Conservation (phyloP, 2,113 vertebrate genomes). For the Columba livia region DNA sequence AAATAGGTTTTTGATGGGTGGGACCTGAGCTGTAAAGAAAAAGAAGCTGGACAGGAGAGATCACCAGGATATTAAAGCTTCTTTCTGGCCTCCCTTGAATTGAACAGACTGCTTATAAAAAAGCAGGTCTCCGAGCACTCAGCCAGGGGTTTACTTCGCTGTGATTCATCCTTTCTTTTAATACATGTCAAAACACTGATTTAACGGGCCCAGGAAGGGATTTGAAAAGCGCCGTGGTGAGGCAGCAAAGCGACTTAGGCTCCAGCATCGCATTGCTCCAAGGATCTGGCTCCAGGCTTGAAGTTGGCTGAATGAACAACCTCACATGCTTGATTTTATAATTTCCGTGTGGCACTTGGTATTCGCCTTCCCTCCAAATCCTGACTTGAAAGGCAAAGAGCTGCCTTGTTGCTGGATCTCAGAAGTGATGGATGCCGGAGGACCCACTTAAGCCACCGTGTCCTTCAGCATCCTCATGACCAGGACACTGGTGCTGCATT, state of each 20-base stretch:
- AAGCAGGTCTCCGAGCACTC: not conserved
- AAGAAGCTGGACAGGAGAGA: not conserved
- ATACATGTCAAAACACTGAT: not conserved
- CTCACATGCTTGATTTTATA: not conserved
- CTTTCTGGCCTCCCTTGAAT: not conserved
- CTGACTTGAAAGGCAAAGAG: not conserved
- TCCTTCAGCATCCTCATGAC: not conserved
- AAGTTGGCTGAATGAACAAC: not conserved
- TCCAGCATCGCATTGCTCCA: rapidly evolving
- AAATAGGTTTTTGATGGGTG: not conserved
- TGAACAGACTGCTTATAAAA: not conserved
- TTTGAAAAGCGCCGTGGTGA: not conserved
- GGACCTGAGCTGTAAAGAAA: not conserved
- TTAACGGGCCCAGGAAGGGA: not conserved
- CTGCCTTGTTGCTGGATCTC: not conserved
- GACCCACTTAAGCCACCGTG: rapidly evolving
- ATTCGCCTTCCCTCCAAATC: not conserved
- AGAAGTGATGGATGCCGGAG: not conserved
- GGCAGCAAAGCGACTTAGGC: not conserved
- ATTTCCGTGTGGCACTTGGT: not conserved
- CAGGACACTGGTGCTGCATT: not conserved
- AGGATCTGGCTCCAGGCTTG: not conserved
- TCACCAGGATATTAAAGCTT: not conserved
- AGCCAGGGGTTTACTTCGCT: not conserved
- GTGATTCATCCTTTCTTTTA: not conserved